These are phyloP conservation scores for Ambastaia sidthimunki DNA, from an alignment of 2,797 vertebrate genomes.

Conservation along the genomic window DNA sequence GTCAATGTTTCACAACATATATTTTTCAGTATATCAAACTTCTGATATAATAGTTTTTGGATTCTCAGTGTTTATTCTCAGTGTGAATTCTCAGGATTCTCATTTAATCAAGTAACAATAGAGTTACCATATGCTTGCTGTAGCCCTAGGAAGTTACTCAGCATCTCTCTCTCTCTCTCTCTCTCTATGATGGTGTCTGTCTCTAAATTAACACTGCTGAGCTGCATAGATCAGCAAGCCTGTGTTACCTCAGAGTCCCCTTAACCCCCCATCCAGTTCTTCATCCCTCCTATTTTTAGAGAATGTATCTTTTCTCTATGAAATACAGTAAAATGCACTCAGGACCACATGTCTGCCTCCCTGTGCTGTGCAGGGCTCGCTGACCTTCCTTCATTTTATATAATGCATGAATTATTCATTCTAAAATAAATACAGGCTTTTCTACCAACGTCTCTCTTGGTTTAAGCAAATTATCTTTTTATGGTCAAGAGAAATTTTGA, in stretches of 20 bases:
- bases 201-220: constrained; percentile 36
- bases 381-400: constrained; percentile 64
- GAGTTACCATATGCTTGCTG: background rate
- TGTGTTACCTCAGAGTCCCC: constrained; percentile 48
- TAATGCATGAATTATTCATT: constrained; percentile 62
- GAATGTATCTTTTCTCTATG: constrained; percentile 53
- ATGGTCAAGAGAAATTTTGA: constrained; percentile 40
- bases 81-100: too few relatives aligned
- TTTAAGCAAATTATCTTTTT: constrained; percentile 53
- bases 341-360: constrained; percentile 55
- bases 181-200: background rate
- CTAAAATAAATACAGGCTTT: constrained; percentile 60
- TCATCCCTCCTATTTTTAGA: constrained; percentile 58
- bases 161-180: constrained; percentile 17
- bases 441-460: constrained; percentile 44
- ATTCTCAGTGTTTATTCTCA: background rate
- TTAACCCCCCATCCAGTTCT: constrained; percentile 30
- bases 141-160: constrained; percentile 41
- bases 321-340: constrained; percentile 69
- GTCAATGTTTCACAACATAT: background rate
- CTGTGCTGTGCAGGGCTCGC: constrained; percentile 52
- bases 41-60: background rate
- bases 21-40: background rate
- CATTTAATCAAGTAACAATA: too few relatives aligned
- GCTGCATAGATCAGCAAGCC: constrained; percentile 40